Evolutionary conservation across 2,888 invertebrate genomes (phyloP).

Genomic region (Tenthredo notha): DNA sequence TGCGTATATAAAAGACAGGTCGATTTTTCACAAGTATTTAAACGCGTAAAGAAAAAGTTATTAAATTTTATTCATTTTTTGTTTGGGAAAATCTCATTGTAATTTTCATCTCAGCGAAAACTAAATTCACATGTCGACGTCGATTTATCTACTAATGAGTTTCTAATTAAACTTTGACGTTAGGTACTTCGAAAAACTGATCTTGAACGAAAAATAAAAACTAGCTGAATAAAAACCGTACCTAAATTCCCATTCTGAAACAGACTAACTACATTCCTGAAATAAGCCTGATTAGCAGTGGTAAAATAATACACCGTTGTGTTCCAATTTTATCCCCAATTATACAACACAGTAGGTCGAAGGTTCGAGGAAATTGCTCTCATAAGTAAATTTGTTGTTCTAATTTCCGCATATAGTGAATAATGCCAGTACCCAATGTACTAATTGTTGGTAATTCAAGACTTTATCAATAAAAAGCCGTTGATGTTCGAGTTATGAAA

Average conservation of each 20-base stretch:
- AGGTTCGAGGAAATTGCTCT: neutral
- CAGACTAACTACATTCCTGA: neutral
- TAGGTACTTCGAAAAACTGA: neutral
- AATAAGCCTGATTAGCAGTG: slow-evolving; percentile 3
- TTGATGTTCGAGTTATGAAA: neutral
- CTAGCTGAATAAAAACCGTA: neutral
- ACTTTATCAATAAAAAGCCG: neutral
- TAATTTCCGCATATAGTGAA: neutral
- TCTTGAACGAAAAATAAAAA: neutral
- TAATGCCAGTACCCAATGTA: neutral
- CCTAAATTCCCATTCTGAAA: neutral
- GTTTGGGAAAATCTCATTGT: too few species aligned
- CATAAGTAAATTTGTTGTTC: neutral
- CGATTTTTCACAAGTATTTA: neutral
- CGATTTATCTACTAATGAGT: too few species aligned
- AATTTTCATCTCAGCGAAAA: too few species aligned
- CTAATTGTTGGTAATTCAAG: neutral
- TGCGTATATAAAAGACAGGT: neutral
- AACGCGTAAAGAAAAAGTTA: neutral
- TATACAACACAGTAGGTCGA: neutral
- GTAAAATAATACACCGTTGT: slow-evolving; percentile 3
- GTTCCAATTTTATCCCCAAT: neutral
- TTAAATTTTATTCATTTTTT: neutral
- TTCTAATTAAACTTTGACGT: too few species aligned
- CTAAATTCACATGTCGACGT: too few species aligned